phyloP scores from a whole-genome alignment of 2,888 invertebrate genomes.

The Andrena bucephala region DNA sequence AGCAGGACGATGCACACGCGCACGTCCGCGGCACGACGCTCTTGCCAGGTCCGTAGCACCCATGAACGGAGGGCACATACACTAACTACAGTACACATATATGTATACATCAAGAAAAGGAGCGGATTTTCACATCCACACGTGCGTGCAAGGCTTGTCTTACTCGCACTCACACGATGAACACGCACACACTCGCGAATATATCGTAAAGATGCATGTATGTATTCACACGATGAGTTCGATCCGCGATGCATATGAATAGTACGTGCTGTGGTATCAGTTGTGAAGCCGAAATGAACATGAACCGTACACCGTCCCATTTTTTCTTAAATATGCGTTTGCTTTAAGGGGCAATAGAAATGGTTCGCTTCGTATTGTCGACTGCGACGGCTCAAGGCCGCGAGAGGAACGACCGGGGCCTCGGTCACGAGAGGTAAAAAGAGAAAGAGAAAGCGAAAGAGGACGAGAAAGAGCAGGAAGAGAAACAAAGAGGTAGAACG shows the following conservation, averaged over 20 bases:
- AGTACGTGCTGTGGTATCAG: constrained; percentile 26
- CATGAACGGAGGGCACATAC: constrained; percentile 46
- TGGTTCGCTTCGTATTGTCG: constrained; percentile 64
- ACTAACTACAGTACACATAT: constrained; percentile 2
- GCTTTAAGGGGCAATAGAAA: constrained; percentile 56
- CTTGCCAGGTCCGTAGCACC: constrained; percentile 49
- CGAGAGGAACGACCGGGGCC: constrained; percentile 81
- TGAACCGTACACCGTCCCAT: neutral
- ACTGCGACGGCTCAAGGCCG: constrained; percentile 78
- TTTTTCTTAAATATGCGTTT: constrained; percentile 16
- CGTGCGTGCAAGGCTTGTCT: constrained; percentile 23
- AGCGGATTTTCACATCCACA: constrained; percentile 44
- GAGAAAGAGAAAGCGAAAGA: constrained; percentile 43
- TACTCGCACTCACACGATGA: neutral
- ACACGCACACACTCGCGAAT: neutral
- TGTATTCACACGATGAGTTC: constrained; percentile 50
- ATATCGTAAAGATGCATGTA: constrained; percentile 6
- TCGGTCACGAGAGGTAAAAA: constrained; percentile 73
- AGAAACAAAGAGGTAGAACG: constrained; percentile 35
- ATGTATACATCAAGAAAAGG: constrained; percentile 21
- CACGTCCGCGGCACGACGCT: constrained; percentile 51
- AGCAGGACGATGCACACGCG: constrained; percentile 73
- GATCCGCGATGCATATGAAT: constrained; percentile 54
- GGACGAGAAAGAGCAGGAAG: constrained; percentile 43
- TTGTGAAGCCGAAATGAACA: constrained; percentile 22